Conservation (phyloP, 2,888 invertebrate genomes). For the Diloba caeruleocephala region DNA sequence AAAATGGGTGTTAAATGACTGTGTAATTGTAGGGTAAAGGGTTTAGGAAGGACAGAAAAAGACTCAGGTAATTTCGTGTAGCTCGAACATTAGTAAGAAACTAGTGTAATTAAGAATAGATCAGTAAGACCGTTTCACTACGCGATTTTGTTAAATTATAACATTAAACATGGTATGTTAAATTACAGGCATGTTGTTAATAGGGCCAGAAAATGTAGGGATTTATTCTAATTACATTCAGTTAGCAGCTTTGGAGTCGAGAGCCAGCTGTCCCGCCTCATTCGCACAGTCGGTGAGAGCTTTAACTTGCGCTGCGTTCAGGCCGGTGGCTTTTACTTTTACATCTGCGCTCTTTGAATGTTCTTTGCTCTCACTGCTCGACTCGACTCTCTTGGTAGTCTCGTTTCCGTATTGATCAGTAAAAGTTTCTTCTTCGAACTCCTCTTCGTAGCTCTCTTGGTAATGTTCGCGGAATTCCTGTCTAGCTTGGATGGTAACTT, state of each 20-base stretch:
- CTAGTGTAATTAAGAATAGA: slow-evolving; percentile 40
- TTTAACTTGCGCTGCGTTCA: slow-evolving; percentile 83
- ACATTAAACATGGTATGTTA: slow-evolving; percentile 30
- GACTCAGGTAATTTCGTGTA: slow-evolving; percentile 56
- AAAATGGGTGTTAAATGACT: slow-evolving; percentile 10
- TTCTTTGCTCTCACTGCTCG: slow-evolving; percentile 86
- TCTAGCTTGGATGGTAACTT: slow-evolving; percentile 82
- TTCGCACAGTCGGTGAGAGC: slow-evolving; percentile 86
- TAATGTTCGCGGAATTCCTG: slow-evolving; percentile 85
- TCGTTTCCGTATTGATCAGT: slow-evolving; percentile 82
- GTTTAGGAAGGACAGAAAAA: slow-evolving; percentile 33
- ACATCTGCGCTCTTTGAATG: slow-evolving; percentile 86
- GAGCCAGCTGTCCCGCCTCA: slow-evolving; percentile 84
- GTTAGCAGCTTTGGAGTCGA: slow-evolving; percentile 83
- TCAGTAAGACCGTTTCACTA: slow-evolving; percentile 39
- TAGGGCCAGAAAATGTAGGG: slow-evolving; percentile 39
- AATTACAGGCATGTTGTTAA: slow-evolving; percentile 51
- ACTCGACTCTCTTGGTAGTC: slow-evolving; percentile 82
- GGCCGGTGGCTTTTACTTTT: slow-evolving; percentile 82
- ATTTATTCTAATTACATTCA: slow-evolving; percentile 74
- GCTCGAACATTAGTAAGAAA: slow-evolving; percentile 61
- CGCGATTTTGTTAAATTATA: slow-evolving; percentile 34
- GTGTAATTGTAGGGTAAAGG: slow-evolving; percentile 23
- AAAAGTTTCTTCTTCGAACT: slow-evolving; percentile 85
- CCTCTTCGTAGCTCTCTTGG: slow-evolving; percentile 85